Evolutionary conservation across 2,113 vertebrate species (phyloP).

Genomic region (Rissa tridactyla): DNA sequence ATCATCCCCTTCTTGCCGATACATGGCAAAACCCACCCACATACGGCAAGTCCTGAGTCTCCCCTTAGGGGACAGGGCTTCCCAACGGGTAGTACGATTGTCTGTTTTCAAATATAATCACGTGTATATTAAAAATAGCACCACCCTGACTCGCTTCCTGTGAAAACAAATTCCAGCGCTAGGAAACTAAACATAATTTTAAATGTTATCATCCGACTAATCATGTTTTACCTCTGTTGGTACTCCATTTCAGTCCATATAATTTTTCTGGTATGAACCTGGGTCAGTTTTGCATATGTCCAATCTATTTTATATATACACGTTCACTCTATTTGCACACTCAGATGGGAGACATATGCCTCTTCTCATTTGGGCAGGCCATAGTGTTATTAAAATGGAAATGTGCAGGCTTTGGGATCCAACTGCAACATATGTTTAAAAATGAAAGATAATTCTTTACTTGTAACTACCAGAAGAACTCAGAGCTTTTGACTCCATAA

Average conservation of each 20-base stretch:
- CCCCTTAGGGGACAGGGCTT: background rate
- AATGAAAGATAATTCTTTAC: conserved; percentile 71
- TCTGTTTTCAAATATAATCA: conserved; percentile 11
- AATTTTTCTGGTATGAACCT: conserved; percentile 44
- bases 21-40: background rate
- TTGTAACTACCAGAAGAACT: conserved; percentile 72
- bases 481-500: conserved; percentile 69
- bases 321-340: conserved; percentile 65
- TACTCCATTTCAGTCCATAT: conserved; percentile 27
- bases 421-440: conserved; percentile 62
- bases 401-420: conserved; percentile 39
- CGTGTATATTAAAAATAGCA: background rate
- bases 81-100: background rate
- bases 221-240: conserved; percentile 44
- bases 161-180: conserved; percentile 21
- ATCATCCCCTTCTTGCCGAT: background rate
- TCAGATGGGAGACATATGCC: conserved; percentile 65
- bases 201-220: conserved; percentile 21
- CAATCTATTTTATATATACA: conserved; percentile 63
- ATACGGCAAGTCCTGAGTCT: background rate
- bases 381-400: conserved; percentile 70
- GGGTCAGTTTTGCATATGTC: conserved; percentile 66
- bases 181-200: conserved; percentile 24
- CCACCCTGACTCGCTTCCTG: background rate
- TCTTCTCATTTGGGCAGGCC: conserved; percentile 64